These are phyloP conservation scores for Salticus scenicus DNA, from an alignment of 2,888 invertebrate genomes.

Conservation along the genomic window DNA sequence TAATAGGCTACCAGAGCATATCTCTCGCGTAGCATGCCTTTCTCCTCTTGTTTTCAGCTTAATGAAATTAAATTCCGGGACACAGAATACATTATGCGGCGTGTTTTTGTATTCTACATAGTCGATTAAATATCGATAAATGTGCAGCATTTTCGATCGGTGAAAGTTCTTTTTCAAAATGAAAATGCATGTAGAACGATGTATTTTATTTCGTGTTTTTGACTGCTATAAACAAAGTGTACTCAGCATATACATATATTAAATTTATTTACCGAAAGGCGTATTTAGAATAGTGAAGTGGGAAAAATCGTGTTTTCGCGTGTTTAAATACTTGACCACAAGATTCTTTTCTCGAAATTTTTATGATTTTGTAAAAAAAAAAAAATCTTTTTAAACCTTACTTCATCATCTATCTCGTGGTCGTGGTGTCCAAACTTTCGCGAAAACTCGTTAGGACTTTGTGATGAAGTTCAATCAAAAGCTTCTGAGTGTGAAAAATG, in stretches of 20 bases:
- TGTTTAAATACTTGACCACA: conserved; percentile 19
- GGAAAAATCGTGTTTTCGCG: conserved; percentile 53
- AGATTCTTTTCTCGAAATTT: conserved; percentile 6
- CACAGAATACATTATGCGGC: conserved; percentile 34
- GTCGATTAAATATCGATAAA: neutral
- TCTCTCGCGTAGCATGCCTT: conserved; percentile 27
- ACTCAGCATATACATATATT: conserved; percentile 11
- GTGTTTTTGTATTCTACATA: conserved; percentile 23
- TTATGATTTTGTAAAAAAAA: neutral
- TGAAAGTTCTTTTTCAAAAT: conserved; percentile 13
- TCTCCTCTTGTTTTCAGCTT: conserved; percentile 13
- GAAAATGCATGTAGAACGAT: neutral
- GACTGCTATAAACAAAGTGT: neutral
- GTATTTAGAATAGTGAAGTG: conserved; percentile 20
- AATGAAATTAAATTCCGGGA: neutral
- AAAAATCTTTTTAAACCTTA: neutral
- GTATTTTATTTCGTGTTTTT: conserved; percentile 1
- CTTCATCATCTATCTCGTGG: conserved; percentile 15
- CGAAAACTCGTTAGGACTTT: conserved; percentile 46
- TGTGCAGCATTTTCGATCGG: conserved; percentile 10
- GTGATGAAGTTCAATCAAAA: conserved; percentile 4
- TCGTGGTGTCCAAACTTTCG: conserved; percentile 20
- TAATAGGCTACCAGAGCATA: conserved; percentile 58
- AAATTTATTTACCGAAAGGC: conserved; percentile 3
- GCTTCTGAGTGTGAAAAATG: conserved; percentile 18